Percentiles rank a stretch among this genome's conserved stretches.
Evolutionary conservation across 2,888 invertebrate genomes (phyloP).

Genomic region (Macrosoma leucophasiata): DNA sequence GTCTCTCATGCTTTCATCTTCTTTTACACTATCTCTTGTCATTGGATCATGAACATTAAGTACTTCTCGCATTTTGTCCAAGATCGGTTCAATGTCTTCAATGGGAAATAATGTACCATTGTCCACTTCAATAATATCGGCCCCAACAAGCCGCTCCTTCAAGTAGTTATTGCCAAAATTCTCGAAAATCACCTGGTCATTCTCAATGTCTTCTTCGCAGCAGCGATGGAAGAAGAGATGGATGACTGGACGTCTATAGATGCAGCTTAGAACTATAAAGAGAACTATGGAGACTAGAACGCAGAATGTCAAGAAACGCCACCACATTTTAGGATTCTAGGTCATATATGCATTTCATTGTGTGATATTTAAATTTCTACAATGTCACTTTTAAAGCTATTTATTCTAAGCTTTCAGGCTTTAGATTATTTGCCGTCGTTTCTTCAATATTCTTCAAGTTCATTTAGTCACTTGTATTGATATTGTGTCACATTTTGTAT

Average conservation of each 20-base stretch:
- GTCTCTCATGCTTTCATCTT: no score
- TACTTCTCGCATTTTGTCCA: constrained; percentile 26
- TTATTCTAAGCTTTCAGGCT: no score
- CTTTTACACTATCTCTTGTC: constrained; percentile 13
- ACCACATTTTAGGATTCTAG: constrained; percentile 65
- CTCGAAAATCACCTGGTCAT: constrained; percentile 55
- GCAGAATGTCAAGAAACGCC: constrained; percentile 56
- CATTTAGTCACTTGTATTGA: no score
- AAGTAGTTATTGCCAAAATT: constrained; percentile 53
- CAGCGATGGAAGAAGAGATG: constrained; percentile 54
- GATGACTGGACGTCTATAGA: constrained; percentile 51
- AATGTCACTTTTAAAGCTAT: no score
- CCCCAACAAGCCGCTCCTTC: constrained; percentile 47
- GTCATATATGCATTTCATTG: no score
- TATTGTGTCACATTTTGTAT: no score
- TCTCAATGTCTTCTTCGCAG: constrained; percentile 56
- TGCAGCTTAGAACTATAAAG: constrained; percentile 49
- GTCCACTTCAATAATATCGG: constrained; percentile 33
- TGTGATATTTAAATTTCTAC: no score
- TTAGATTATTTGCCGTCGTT: no score
- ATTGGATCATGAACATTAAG: constrained; percentile 35
- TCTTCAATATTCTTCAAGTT: no score
- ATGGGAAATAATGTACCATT: constrained; percentile 29
- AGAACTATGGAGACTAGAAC: constrained; percentile 49
- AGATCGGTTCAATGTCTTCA: constrained; percentile 30